Evolutionary conservation across 1,140 invertebrate genomes (phyloP).

Genomic region (Drosophila fuyamai): DNA sequence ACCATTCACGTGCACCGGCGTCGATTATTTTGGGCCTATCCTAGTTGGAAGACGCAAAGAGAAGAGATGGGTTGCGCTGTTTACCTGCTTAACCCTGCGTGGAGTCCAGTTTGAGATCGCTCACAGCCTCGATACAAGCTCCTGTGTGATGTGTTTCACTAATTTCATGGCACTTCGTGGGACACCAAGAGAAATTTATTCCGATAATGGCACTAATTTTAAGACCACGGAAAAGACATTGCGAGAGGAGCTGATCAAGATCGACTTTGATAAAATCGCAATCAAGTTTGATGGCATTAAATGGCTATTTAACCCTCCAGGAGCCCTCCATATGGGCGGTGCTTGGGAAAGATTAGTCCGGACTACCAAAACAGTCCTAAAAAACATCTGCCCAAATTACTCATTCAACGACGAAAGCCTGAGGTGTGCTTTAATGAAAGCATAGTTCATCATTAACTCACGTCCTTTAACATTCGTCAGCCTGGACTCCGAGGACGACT

Average conservation of each 20-base stretch:
- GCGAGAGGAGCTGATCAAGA: background rate
- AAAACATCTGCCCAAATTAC: background rate
- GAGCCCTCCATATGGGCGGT: background rate
- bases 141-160: slow-evolving; percentile 2
- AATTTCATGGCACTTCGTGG: background rate
- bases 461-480: no score
- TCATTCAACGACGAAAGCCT: background rate
- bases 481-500: no score
- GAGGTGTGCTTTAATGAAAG: background rate
- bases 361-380: background rate
- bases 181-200: slow-evolving; percentile 4
- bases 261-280: background rate
- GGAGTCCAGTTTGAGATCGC: slow-evolving; percentile 7
- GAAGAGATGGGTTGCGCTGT: background rate
- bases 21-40: slow-evolving; percentile 7
- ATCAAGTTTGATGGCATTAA: background rate
- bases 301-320: slow-evolving; percentile 4
- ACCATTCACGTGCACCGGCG: slow-evolving; percentile 2
- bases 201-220: background rate
- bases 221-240: slow-evolving; percentile 9
- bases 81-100: background rate
- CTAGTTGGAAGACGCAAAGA: no score
- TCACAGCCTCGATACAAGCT: slow-evolving; percentile 4
- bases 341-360: background rate
- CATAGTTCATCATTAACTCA: background rate